Conservation (phyloP, 2,888 invertebrate species). For the Drosophila neutralis region DNA sequence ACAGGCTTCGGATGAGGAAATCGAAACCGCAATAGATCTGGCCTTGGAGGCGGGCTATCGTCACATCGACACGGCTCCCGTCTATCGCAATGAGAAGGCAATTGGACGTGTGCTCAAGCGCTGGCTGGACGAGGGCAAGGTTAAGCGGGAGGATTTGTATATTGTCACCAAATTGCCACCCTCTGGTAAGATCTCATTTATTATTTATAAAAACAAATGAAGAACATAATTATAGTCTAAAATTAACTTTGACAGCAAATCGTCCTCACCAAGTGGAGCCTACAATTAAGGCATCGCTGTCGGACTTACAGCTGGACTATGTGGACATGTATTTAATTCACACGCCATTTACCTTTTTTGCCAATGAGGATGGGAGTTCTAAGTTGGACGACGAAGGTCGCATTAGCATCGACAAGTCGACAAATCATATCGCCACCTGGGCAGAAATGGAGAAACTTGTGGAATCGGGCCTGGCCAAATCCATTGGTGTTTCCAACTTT, state of each 20-base stretch:
- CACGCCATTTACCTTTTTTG: constrained; percentile 89
- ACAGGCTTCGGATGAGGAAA: constrained; percentile 88
- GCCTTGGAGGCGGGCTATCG: constrained; percentile 92
- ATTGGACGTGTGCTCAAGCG: constrained; percentile 90
- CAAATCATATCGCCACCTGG: constrained; percentile 91
- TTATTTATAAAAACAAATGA: not conserved
- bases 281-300: constrained; percentile 88
- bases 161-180: constrained; percentile 93
- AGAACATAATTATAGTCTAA: not conserved
- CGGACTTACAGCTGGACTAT: constrained; percentile 91
- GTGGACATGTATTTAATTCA: constrained; percentile 94
- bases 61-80: constrained; percentile 92
- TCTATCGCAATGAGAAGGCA: constrained; percentile 91
- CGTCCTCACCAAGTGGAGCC: constrained; percentile 88
- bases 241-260: constrained; percentile 85
- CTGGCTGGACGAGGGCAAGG: constrained; percentile 89
- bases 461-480: constrained; percentile 88
- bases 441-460: constrained; percentile 86
- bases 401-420: constrained; percentile 87
- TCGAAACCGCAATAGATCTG: constrained; percentile 88
- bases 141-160: constrained; percentile 91
- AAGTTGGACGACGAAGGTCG: constrained; percentile 89
- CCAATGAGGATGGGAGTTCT: constrained; percentile 87
- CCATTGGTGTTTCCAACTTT: constrained; percentile 95
- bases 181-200: constrained; percentile 84